Conservation (phyloP, 2,797 vertebrate species). For the Echeneis naucrates region DNA sequence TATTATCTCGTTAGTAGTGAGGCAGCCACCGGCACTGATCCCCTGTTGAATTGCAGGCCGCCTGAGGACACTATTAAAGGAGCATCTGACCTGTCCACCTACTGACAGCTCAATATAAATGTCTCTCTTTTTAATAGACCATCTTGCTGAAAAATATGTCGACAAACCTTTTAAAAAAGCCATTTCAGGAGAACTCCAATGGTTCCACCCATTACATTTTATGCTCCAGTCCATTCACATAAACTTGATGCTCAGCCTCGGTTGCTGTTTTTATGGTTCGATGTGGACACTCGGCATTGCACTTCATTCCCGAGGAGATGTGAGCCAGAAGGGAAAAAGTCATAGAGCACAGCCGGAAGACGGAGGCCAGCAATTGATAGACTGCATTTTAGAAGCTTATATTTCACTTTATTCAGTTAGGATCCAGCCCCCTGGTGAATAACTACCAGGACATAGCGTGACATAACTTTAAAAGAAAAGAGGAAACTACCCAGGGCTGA, state of each 20-base stretch:
- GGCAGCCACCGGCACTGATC: constrained; percentile 54
- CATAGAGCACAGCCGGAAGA: constrained; percentile 68
- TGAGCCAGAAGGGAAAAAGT: constrained; percentile 75
- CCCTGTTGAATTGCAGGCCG: constrained; percentile 53
- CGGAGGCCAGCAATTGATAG: constrained; percentile 75
- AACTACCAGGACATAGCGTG: constrained; percentile 66
- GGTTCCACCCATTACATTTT: constrained; percentile 84
- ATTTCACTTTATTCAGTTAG: constrained; percentile 81
- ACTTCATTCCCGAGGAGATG: constrained; percentile 78
- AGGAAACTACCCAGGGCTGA: constrained; percentile 66
- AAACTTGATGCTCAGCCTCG: constrained; percentile 79
- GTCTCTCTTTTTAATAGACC: constrained; percentile 76
- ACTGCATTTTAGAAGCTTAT: constrained; percentile 80
- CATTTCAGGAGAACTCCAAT: constrained; percentile 73
- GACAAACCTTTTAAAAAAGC: constrained; percentile 79
- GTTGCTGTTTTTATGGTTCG: constrained; percentile 80
- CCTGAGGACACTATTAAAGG: constrained; percentile 74
- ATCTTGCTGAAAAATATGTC: constrained; percentile 76
- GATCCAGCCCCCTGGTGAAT: constrained; percentile 72
- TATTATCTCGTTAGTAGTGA: constrained; percentile 68
- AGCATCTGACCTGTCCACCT: constrained; percentile 72
- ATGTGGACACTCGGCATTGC: constrained; percentile 73
- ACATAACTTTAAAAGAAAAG: constrained; percentile 75
- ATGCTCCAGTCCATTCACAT: constrained; percentile 81
- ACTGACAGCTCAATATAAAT: constrained; percentile 78